Base-by-base conservation (phyloP, 2,888 invertebrate genomes). In the Parapristionchus giblindavisi region DNA sequence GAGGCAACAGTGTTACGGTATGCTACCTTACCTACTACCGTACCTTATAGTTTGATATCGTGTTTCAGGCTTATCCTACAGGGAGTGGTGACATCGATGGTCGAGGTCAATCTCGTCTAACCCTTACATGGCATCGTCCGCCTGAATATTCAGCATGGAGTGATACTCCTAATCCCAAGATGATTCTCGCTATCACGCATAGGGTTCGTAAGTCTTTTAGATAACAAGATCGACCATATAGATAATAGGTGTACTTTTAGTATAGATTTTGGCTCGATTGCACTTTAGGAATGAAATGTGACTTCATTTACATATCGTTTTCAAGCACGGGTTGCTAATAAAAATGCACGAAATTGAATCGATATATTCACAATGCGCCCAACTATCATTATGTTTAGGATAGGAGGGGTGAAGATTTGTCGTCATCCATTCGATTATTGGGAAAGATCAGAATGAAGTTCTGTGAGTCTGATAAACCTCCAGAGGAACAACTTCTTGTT, bases 401-500 rank as follows among this genome's bases (percentile, higher is more conserved):
- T 32, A 54, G 54, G 11, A 70, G 74, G 24, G 66, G 61, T 17
- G 48, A 65, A 24, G 48, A 71, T 11, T 54, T 32, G 2, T 40
- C 77, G 71, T n/a, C n/a, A 24, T 38, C 70, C 6, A 70, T 43
- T 32, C 54, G 70, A 17, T 36, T 70, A 21, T 36, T 70, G 27
- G 70, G 70, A 8, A 70, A 70, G 70, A 70, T 70, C 54, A 52
- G 40, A 8, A 36, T 36, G 36, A 81, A 80, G 24, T 76, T 68
- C 36, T 84, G 83, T 61, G 75, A 77, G 54, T 74, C 81, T 14
- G 77, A 77, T 27, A 79, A 78, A 58, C 78, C 83, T 11, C 84
- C 84, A 0, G 79, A 81, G 34, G 83, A 84, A 60, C 84, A 84
- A 71, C 68, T 84, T 34, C 77, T 84, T 21, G 63, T 84, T 8